Conservation (phyloP, 2,797 vertebrate genomes). For the Neopelma chrysocephalum region DNA sequence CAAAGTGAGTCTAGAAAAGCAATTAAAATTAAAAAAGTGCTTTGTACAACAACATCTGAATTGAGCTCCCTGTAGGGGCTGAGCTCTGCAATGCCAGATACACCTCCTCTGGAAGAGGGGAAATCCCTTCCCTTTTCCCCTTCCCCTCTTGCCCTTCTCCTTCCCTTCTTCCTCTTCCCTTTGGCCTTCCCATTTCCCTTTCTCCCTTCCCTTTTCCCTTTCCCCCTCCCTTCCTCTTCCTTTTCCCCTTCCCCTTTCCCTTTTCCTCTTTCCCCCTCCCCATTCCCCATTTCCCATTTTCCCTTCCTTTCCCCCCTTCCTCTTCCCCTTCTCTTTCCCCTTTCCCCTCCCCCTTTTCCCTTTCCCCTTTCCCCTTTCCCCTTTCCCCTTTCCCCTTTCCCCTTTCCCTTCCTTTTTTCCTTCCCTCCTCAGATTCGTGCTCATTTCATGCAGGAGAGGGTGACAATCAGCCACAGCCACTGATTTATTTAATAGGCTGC, state of each 20-base stretch:
- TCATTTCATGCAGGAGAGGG: neutral
- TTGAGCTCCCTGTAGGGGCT: neutral
- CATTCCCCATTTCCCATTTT: neutral
- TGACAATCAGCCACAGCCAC: neutral
- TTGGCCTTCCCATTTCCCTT: neutral
- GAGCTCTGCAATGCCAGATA: neutral
- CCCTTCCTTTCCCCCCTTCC: neutral
- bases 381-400: too few relatives aligned
- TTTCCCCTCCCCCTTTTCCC: too few relatives aligned
- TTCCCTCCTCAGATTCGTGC: rapidly evolving
- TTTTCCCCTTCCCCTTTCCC: neutral
- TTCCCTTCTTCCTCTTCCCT: too few relatives aligned
- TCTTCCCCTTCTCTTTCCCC: too few relatives aligned
- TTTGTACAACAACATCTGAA: neutral
- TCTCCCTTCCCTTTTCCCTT: neutral
- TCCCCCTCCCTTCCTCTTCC: neutral
- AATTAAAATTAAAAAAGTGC: neutral
- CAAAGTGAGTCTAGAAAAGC: neutral
- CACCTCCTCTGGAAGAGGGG: neutral
- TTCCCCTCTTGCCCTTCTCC: neutral
- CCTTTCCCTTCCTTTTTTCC: neutral
- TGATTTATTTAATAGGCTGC: neutral
- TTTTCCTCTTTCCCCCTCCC: neutral
- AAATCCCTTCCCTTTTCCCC: neutral
- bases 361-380: too few relatives aligned